Percentiles rank a stretch among this genome's conserved stretches.
phyloP scores from a whole-genome alignment of 2,888 invertebrate genomes.

The Machimus atricapillus region DNA sequence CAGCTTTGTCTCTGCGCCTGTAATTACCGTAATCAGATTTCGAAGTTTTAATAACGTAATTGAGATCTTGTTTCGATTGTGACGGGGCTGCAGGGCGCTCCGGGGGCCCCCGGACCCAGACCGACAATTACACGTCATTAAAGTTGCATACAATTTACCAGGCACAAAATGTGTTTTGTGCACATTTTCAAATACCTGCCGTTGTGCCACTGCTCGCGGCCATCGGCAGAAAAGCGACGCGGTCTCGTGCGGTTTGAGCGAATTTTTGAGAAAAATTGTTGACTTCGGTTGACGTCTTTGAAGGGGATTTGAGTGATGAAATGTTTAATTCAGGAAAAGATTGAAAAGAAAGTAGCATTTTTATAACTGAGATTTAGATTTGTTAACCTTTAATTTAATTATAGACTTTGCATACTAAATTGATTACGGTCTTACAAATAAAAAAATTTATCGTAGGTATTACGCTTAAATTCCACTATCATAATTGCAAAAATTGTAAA shows the following conservation, averaged over 20 bases:
- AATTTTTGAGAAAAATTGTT: background rate
- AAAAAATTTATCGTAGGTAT: no score
- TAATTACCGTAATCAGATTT: slow-evolving; percentile 38
- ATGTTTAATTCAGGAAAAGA: background rate
- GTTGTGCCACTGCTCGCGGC: background rate
- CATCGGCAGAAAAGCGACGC: background rate
- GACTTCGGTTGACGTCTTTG: background rate
- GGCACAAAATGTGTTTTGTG: slow-evolving; percentile 8
- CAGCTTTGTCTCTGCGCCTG: slow-evolving; percentile 20
- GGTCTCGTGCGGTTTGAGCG: no score
- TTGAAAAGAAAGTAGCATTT: background rate
- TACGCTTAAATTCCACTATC: no score
- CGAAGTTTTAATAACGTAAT: slow-evolving; percentile 39
- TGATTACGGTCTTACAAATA: no score
- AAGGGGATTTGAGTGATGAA: background rate
- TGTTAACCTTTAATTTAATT: no score
- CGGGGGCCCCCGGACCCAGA: background rate
- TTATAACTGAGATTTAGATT: no score
- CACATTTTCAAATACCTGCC: slow-evolving; percentile 22
- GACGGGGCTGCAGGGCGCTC: background rate
- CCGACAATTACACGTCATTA: slow-evolving; percentile 31
- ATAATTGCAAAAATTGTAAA: no score
- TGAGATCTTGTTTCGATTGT: slow-evolving; percentile 32
- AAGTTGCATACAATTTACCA: slow-evolving; percentile 28
- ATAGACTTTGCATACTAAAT: no score